A percentile compares a stretch with the other conserved stretches of the same genome.
Evolutionary conservation across 2,113 vertebrate genomes (phyloP).

Genomic region (Apus apus): DNA sequence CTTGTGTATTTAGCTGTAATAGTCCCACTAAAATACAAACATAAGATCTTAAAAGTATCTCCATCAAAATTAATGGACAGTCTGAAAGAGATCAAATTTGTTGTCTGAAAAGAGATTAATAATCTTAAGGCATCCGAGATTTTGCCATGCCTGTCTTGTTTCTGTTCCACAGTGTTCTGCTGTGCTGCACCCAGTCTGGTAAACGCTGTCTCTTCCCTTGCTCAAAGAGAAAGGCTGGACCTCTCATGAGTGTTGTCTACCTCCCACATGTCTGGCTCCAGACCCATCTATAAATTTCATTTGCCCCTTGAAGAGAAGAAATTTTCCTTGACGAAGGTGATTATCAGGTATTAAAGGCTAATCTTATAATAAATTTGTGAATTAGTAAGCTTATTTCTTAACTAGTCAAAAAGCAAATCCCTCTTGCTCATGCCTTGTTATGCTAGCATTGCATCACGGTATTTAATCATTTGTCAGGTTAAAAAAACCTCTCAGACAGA

Average conservation of each 20-base stretch:
- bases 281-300: slow-evolving; percentile 63
- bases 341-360: slow-evolving; percentile 76
- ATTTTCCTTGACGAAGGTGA: slow-evolving; percentile 76
- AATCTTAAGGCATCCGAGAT: background rate
- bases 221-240: slow-evolving; percentile 7
- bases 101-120: slow-evolving; percentile 17
- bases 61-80: slow-evolving; percentile 63
- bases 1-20: background rate
- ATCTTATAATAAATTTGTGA: slow-evolving; percentile 73
- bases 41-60: slow-evolving; percentile 35
- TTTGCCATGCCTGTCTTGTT: slow-evolving; percentile 14
- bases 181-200: background rate
- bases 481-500: slow-evolving; percentile 19
- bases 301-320: slow-evolving; percentile 50
- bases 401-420: slow-evolving; percentile 71
- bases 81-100: slow-evolving; percentile 48
- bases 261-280: slow-evolving; percentile 20
- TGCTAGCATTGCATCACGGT: background rate
- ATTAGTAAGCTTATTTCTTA: slow-evolving; percentile 72
- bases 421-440: slow-evolving; percentile 66
- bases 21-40: background rate
- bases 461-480: slow-evolving; percentile 43
- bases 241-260: background rate
- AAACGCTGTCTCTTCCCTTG: background rate
- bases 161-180: background rate